These are phyloP conservation scores for Craniophora ligustri DNA, from an alignment of 2,888 invertebrate species.

Conservation along the genomic window DNA sequence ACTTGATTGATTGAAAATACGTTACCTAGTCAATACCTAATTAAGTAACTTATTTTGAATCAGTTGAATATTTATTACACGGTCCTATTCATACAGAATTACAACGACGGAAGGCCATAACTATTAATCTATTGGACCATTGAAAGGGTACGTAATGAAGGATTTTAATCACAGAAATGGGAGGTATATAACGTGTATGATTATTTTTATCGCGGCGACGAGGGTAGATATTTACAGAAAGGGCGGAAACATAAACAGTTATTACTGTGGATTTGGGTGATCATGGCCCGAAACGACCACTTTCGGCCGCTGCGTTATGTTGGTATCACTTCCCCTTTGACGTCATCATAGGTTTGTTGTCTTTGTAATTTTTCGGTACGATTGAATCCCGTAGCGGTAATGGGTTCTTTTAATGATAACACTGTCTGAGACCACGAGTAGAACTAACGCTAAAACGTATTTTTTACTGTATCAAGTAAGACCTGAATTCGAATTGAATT, in stretches of 20 bases:
- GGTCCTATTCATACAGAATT: no score
- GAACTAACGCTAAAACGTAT: no score
- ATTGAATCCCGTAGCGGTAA: no score
- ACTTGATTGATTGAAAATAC: no score
- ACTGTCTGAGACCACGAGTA: no score
- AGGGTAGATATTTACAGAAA: constrained; percentile 37
- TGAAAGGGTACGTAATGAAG: constrained; percentile 9
- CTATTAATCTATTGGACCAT: neutral
- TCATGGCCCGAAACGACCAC: constrained; percentile 41
- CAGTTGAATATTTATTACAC: no score
- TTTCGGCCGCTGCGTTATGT: constrained; percentile 29
- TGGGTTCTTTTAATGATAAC: no score
- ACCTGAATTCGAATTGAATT: no score
- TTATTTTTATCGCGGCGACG: constrained; percentile 42
- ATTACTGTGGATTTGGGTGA: constrained; percentile 45
- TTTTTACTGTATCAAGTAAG: no score
- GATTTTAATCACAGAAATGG: constrained; percentile 20
- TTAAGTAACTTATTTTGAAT: no score
- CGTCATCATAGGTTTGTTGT: constrained; percentile 31
- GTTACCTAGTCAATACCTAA: no score
- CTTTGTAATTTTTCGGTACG: constrained; percentile 14
- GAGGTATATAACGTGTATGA: constrained; percentile 24
- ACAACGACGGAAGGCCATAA: no score
- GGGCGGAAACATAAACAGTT: constrained; percentile 55
- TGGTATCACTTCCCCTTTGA: constrained; percentile 36